Evolutionary conservation across 1,140 invertebrate species (phyloP).

Genomic region (Lepidurus arcticus): DNA sequence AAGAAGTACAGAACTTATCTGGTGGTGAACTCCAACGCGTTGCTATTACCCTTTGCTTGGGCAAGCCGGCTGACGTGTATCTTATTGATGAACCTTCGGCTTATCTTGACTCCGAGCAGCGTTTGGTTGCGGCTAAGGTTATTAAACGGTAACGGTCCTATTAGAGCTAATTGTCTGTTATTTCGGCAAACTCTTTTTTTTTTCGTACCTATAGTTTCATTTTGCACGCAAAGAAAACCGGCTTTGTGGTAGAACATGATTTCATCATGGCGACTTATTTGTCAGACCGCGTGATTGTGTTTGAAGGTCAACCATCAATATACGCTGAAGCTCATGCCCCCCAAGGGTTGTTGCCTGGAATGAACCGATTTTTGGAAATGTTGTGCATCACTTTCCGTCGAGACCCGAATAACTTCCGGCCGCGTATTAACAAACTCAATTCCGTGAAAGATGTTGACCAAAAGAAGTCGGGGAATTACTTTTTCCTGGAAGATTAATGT

Average conservation of each 20-base stretch:
- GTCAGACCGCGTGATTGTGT: conserved; percentile 97
- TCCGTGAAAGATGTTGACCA: conserved; percentile 98
- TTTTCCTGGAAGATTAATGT: conserved; percentile 90
- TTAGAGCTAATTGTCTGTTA: conserved; percentile 30
- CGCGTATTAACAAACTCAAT: conserved; percentile 93
- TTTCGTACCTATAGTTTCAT: conserved; percentile 70
- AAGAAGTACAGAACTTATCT: conserved; percentile 97
- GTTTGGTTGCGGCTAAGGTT: conserved; percentile 98
- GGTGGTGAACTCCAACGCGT: conserved; percentile 99
- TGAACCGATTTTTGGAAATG: conserved; percentile 97
- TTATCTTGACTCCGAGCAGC: conserved; percentile 98
- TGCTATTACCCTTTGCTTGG: conserved; percentile 89
- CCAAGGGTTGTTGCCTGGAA: conserved; percentile 89
- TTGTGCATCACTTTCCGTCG: conserved; percentile 96
- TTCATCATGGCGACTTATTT: conserved; percentile 99
- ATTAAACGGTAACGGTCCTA: conserved; percentile 74
- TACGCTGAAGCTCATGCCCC: conserved; percentile 83
- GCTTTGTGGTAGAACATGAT: conserved; percentile 99
- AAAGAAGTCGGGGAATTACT: conserved; percentile 94
- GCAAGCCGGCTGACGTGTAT: conserved; percentile 98
- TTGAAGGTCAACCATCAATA: conserved; percentile 89
- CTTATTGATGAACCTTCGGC: conserved; percentile 98
- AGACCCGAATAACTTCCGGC: conserved; percentile 97
- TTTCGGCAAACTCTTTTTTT: conserved; percentile 28
- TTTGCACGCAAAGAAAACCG: conserved; percentile 97